Evolutionary conservation across 2,113 vertebrate genomes (phyloP), one percentile per base, ranked within the genome.

Genomic region (Myiozetetes cayanensis): DNA sequence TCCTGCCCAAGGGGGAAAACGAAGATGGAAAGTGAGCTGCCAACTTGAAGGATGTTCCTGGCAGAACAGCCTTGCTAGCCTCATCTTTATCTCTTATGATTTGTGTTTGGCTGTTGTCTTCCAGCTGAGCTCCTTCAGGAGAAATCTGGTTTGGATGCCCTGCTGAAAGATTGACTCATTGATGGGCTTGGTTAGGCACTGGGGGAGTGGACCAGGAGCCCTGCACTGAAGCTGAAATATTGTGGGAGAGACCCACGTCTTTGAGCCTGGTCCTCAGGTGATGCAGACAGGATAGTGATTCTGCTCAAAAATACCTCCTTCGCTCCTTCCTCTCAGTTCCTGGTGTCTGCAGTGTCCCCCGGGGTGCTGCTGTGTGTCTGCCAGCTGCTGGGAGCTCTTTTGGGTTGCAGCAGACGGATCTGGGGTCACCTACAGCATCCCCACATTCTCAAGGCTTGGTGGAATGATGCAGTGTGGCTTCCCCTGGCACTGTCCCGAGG

Each of bases 401-500:
- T 58, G 71, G 27, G 4, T 13, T 68, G 30, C 37, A 3, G 41
- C 46, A 44, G 65, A 7, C 10, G 35, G 30, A 5, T 14, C 27
- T 8, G 39, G 12, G 41, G 4, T 50, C 73, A 15, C 35, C 63
- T 14, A 0, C 2, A 4, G 12, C 30, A 79, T 15, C n/a, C 59
- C n/a, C 37, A 37, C 0, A 1, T 22, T 30, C 75, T 50, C 5
- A 3, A 7, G n/a, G 18, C 19, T 16, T 6, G 28, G 10, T 58
- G 52, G 31, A 52, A 44, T 10, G 28, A 6, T 30, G 18, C 56
- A 7, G 30, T 0, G 62, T 6, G 3, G 16, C 25, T 53, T 24
- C 44, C 28, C 33, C 1, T 3, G 1, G 2, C 2, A 0, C 39
- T n/a, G 47, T 35, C 30, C 44, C 0, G 1, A 37, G 47, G 8